Evolutionary conservation across 2,888 invertebrate genomes (phyloP).

Genomic region (Phalera bucephala): DNA sequence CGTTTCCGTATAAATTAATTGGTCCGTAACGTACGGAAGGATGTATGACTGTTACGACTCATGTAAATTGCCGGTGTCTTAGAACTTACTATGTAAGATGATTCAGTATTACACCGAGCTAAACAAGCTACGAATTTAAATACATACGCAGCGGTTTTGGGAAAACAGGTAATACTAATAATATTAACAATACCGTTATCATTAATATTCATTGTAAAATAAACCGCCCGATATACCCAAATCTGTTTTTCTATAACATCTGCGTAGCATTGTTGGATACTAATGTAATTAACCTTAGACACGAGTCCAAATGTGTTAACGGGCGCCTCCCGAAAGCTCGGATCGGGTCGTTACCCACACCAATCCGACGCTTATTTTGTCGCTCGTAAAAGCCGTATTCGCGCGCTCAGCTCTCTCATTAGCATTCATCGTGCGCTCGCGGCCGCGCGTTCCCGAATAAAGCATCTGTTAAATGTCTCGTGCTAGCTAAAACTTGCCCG

Average conservation of each 20-base stretch:
- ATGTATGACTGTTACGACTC: constrained; percentile 75
- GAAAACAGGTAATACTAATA: constrained; percentile 5
- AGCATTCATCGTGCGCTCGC: constrained; percentile 80
- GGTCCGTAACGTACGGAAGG: constrained; percentile 76
- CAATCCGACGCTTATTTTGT: constrained; percentile 48
- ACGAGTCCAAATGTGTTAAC: constrained; percentile 81
- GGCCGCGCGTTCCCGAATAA: constrained; percentile 76
- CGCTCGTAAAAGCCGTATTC: constrained; percentile 52
- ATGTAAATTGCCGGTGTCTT: constrained; percentile 55
- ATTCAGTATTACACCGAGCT: background rate
- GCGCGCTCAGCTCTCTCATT: constrained; percentile 59
- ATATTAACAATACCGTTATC: constrained; percentile 5
- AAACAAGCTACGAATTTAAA: background rate
- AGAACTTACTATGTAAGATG: no score
- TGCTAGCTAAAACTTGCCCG: constrained; percentile 78
- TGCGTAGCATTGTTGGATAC: constrained; percentile 65
- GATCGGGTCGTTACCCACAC: constrained; percentile 31
- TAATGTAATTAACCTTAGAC: constrained; percentile 81
- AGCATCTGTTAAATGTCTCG: constrained; percentile 83
- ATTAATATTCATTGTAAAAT: constrained; percentile 23
- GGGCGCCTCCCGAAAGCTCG: constrained; percentile 63
- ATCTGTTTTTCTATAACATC: constrained; percentile 61
- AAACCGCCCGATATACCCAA: constrained; percentile 29
- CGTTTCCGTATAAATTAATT: constrained; percentile 81
- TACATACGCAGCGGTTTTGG: background rate